A percentile compares a stretch with the other conserved stretches of the same genome.
phyloP scores from a whole-genome alignment of 2,797 vertebrate genomes.

The Myotis vivesi region DNA sequence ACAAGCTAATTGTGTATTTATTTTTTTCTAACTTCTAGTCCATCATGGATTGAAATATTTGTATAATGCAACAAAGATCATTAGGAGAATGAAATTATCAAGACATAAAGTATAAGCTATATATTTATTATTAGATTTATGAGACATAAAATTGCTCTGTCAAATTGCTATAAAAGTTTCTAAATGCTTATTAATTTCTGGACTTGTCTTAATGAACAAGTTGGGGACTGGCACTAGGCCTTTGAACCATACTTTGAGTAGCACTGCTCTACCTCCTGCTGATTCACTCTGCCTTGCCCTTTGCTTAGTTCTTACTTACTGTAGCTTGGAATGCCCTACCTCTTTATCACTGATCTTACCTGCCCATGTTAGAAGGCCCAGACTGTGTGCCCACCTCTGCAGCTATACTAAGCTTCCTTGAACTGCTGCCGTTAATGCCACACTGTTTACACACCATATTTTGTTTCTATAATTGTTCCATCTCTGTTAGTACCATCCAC shows the following conservation, averaged over 20 bases:
- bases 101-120: conserved; percentile 31
- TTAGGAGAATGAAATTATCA: conserved; percentile 46
- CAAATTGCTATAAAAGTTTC: conserved; percentile 12
- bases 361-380: not conserved
- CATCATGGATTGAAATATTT: conserved; percentile 15
- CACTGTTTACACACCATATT: not conserved
- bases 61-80: conserved; percentile 35
- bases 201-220: not conserved
- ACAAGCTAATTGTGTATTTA: not conserved
- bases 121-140: conserved; percentile 18
- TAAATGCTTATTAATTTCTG: conserved; percentile 36
- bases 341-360: conserved; percentile 28
- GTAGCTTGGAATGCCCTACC: not conserved
- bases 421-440: not conserved
- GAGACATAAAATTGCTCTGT: conserved; percentile 11
- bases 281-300: not conserved
- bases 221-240: not conserved
- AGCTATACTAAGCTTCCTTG: conserved; percentile 2
- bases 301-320: not conserved
- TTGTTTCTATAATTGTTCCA: not conserved
- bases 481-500: not conserved
- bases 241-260: not conserved
- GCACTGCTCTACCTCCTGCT: not conserved
- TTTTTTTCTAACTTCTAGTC: conserved; percentile 37
- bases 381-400: not conserved